Percentiles rank a stretch among this genome's conserved stretches.
These are phyloP conservation scores for Heliothis subflexa DNA, from an alignment of 1,140 invertebrate species.

Conservation along the genomic window DNA sequence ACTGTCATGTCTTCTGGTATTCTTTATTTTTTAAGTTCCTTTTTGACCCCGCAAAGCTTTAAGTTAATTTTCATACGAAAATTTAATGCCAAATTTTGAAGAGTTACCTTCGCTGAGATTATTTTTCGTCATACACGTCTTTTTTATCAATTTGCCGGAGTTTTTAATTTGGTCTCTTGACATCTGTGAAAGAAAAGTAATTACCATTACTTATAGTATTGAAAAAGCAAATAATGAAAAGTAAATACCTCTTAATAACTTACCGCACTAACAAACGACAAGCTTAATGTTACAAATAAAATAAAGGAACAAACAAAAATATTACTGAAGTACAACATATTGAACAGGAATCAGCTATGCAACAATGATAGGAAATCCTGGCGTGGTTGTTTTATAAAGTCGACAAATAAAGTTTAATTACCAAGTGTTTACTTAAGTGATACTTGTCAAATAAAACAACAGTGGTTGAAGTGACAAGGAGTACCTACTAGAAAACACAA, in stretches of 20 bases:
- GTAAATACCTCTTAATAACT: background rate
- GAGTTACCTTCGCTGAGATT: conserved; percentile 56
- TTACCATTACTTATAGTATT: background rate
- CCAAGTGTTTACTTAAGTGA: background rate
- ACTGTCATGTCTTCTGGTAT: background rate
- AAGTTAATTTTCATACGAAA: background rate
- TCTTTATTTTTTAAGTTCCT: background rate
- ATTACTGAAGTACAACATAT: background rate
- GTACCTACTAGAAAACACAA: background rate
- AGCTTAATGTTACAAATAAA: background rate
- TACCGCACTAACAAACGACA: conserved; percentile 8
- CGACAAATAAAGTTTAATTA: conserved; percentile 7
- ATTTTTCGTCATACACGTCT: conserved; percentile 56
- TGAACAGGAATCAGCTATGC: background rate
- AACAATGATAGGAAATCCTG: conserved; percentile 14
- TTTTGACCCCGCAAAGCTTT: background rate
- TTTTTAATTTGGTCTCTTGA: conserved; percentile 57
- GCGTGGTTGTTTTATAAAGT: conserved; percentile 13
- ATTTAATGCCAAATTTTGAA: background rate
- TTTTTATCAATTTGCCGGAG: conserved; percentile 57
- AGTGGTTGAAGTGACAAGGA: background rate
- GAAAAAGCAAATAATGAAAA: too few species aligned
- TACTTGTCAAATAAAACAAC: conserved; percentile 9
- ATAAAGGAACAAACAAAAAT: conserved; percentile 4
- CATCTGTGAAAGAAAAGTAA: conserved; percentile 47